Evolutionary conservation across 2,888 invertebrate species (phyloP), one percentile per base, ranked within the genome.

Genomic region (Catocala nupta): DNA sequence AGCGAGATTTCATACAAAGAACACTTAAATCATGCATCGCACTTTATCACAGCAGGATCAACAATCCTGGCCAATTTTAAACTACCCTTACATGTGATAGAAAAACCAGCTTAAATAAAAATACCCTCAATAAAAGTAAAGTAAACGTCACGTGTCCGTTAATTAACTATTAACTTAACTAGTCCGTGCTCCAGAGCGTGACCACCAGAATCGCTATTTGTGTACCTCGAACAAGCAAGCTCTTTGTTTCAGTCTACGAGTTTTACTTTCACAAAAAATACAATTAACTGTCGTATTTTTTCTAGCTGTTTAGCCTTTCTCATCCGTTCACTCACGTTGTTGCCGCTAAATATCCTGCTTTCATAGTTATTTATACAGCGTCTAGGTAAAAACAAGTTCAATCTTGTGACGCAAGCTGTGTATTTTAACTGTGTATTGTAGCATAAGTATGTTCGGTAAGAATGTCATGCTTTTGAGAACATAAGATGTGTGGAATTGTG

Each of bases 191-290:
- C 56, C 5, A 67, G 73, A 78, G 64, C 73, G 45, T 71, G 58
- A 68, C 68, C 54, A 63, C 61, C 67, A 68, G 62, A 77, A 65
- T 62, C 49, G 63, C 55, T 68, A 59, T 68, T 65, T 71, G 59
- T 66, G 55, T 71, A 25, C 25, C 25, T 25, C 25, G 25, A 25
- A 63, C 66, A 60, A 68, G 63, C 54, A 68, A 68, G 73, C 62
- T 77, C 73, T 71, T 77, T 77, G 77, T 77, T 77, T 77, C 71
- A 77, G 70, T 68, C 69, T 70, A 66, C 59, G 63, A 71, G 61
- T 64, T 75, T 71, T 69, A 67, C 77, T 77, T 77, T 77, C 78
- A 75, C 75, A 68, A 77, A 72, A 71, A 65, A 68, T 56, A 64
- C 53, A 75, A 65, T 67, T 67, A 59, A 53, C 59, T 63, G 39